Evolutionary conservation across 2,113 vertebrate genomes (phyloP), one percentile per base, ranked within the genome.

Genomic region (Aramus guarauna): DNA sequence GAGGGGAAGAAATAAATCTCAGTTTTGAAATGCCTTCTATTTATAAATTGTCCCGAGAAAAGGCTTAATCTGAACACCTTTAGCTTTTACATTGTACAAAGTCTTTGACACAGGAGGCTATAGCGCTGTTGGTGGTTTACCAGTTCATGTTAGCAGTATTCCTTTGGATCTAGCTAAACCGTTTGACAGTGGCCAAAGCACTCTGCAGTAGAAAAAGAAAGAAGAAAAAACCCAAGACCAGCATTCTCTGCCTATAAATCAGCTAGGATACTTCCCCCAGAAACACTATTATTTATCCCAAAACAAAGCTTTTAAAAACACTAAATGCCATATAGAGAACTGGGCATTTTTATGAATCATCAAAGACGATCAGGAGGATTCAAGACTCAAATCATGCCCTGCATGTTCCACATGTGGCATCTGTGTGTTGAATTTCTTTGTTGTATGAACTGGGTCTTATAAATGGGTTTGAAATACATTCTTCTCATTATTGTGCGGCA

Each of bases 21-120:
- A 19, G 60, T 90, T 96, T 88, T 94, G 45, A 96, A 95, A 91
- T 55, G 59, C 53, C 67, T 92, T 92, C 72, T 94, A 73, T 94
- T 91, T 91, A 88, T 85, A 88, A 92, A 77, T 36, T 79, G 78
- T 67, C 68, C 64, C 59, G 52, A 93, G 77, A 85, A 93, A 69
- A 82, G 58, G 30, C 80, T 84, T 83, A 88, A 79, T 93, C 53
- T 84, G 88, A 91, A 84, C 91, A 94, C 20, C 39, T 88, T 81
- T 53, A 56, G 39, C 43, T 94, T 93, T 89, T 92, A 78, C 56
- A 88, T 22, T 75, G 68, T 86, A 81, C n/a, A 45, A 56, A 29
- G 32, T 75, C 86, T 89, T 85, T 94, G 85, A 91, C 56, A 84
- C 13, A 48, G 58, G 41, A 93, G 29, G 73, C 72, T 92, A 16